Conservation (phyloP, 2,888 invertebrate genomes). For the Vandiemenella viatica region DNA sequence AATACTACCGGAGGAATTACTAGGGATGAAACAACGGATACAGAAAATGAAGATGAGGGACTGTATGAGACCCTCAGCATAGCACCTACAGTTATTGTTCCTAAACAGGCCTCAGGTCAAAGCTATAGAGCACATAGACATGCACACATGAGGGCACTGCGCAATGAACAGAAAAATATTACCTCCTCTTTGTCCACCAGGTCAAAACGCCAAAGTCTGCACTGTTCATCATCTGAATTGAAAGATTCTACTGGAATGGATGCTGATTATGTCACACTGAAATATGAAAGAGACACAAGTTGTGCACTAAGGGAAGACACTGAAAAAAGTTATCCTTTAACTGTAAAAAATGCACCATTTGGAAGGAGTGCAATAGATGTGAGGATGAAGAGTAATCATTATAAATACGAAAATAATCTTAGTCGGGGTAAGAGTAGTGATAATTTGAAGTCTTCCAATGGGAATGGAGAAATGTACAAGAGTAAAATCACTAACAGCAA, state of each 20-base stretch:
- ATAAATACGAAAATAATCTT: no score
- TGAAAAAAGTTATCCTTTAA: neutral
- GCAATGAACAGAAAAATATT: constrained; percentile 14
- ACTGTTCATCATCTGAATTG: neutral
- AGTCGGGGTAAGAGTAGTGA: neutral
- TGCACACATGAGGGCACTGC: constrained; percentile 16
- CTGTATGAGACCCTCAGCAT: constrained; percentile 11
- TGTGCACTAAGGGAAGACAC: neutral
- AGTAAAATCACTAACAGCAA: neutral
- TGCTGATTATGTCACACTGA: constrained; percentile 12
- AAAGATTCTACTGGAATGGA: neutral
- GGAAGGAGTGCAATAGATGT: neutral
- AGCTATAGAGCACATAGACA: constrained; percentile 14
- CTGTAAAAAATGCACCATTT: neutral
- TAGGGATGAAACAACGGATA: constrained; percentile 21
- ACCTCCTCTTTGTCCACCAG: constrained; percentile 1
- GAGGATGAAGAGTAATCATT: neutral
- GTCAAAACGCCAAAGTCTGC: neutral
- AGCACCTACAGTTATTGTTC: neutral
- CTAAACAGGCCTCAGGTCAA: neutral
- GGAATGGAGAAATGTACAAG: no score
- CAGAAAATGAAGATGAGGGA: constrained; percentile 20
- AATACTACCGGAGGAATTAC: neutral
- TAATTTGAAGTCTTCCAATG: neutral
- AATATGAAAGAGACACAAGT: constrained; percentile 5